Base-by-base conservation (phyloP, 2,888 invertebrate genomes). In the Eristalinus sepulchralis region DNA sequence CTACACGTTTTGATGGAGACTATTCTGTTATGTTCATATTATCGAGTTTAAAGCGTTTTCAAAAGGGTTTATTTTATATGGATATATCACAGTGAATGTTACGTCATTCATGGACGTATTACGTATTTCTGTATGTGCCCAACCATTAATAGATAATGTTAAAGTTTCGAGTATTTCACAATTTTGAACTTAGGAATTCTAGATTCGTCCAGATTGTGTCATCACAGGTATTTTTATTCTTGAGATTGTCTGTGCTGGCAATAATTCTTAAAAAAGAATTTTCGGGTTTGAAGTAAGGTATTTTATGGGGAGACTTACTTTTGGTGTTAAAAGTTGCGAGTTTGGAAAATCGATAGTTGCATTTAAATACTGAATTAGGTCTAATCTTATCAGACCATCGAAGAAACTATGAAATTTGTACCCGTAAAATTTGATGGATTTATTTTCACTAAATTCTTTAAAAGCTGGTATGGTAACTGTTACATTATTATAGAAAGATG, bases 101-200 rank as follows among this genome's bases (percentile, higher is more conserved):
- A 36, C 10, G 20, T 63, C 39, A 22, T 3, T 1, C 17, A 22
- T 39, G 1, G 63, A 63, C 20, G 11, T 63, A 22, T 63, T 63
- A 34, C 22, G 33, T 9, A 63, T n/a, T n/a, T n/a, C 36, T 63
- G 20, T 34, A 36, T 63, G 17, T 39, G 63, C 20, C 63, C 63
- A 63, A n/a, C 36, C 70, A n/a, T 70, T 57, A 70, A 13, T n/a
- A 34, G 59, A 70, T 24, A 39, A 24, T 33, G 34, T 70, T 34
- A 59, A 39, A 9, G 36, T 59, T 57, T 59, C 70, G 31, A 24
- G 57, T 24, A 59, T 70, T 33, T 34, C 57, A 24, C 59, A 70
- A 70, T 70, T 70, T 59, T 20, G 55, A 55, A 55, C n/a, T 60
- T 60, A 9, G 5, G 33, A 8, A 60, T 11, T 27, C 27, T 20